These are phyloP conservation scores for Cephus nigrinus DNA, from an alignment of 2,888 invertebrate genomes.

Conservation along the genomic window DNA sequence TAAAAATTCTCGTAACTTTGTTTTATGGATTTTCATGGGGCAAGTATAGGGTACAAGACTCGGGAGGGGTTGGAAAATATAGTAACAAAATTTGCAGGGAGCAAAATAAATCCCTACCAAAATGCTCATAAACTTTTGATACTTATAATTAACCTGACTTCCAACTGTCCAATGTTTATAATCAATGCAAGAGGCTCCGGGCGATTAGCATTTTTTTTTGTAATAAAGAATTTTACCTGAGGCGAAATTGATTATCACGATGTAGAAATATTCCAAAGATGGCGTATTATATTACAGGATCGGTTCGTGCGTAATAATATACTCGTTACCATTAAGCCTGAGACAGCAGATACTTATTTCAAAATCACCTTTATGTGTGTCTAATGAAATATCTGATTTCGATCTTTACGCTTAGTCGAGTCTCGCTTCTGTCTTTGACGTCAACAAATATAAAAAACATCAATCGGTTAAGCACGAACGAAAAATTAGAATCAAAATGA, in stretches of 20 bases:
- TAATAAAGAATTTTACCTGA: not conserved
- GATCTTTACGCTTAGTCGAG: not conserved
- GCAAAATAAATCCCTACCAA: not conserved
- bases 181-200: not conserved
- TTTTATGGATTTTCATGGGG: not conserved
- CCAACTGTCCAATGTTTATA: not conserved
- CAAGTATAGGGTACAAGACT: not conserved
- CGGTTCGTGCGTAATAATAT: not conserved
- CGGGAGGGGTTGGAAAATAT: not conserved
- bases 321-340: not conserved
- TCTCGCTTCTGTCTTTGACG: not conserved
- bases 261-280: not conserved
- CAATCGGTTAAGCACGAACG: not conserved
- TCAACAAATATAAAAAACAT: not conserved
- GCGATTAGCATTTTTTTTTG: not conserved
- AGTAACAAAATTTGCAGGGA: not conserved
- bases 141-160: not conserved
- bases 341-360: not conserved
- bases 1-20: not conserved
- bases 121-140: not conserved
- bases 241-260: not conserved
- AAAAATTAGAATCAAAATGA: not conserved
- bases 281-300: not conserved
- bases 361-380: not conserved
- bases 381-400: not conserved